Evolutionary conservation across 2,113 vertebrate genomes (phyloP), one percentile per base, ranked within the genome.

Genomic region (Solenodon paradoxus): DNA sequence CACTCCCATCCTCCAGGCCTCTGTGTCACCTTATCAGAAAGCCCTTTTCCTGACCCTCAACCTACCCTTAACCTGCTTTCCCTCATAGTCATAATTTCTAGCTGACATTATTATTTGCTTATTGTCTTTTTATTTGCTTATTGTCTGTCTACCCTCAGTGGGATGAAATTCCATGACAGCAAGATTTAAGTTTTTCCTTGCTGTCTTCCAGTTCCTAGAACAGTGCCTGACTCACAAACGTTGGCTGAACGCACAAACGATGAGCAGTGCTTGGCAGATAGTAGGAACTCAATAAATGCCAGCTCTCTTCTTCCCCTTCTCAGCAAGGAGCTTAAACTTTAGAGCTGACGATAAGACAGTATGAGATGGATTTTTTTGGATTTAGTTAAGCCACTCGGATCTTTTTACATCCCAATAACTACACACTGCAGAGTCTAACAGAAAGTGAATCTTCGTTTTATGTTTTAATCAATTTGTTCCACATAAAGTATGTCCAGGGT

Each of bases 401-500:
- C 94, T 90, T 95, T 97, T 92, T 90, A 80, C 61, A 94, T 92
- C 88, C 94, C 40, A 61, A 61, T 92, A 94, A 85, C 75, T 32
- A 68, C 2, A 61, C 30, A 59, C 40, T 1, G 13, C 64, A 90
- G 64, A 96, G 71, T 81, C 85, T 86, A 84, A 90, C 45, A 53
- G 53, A 93, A 94, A 95, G 80, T 68, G 88, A 96, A 90, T 90
- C 72, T 45, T 77, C 40, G 1, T 96, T 97, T 97, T 93, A 97
- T 92, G 91, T 97, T 96, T 95, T 90, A 95, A 97, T 96, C 94
- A 92, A 96, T 96, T 97, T 97, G 95, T 97, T 94, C 81, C 95
- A 68, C 77, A 81, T 88, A 90, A 92, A 96, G 77, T 90, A 90
- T 96, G 94, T 94, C 96, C 88, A 20, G 84, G 84, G 84, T 47